Evolutionary conservation across 1,140 invertebrate genomes (phyloP).

Genomic region (Procambarus clarkii): DNA sequence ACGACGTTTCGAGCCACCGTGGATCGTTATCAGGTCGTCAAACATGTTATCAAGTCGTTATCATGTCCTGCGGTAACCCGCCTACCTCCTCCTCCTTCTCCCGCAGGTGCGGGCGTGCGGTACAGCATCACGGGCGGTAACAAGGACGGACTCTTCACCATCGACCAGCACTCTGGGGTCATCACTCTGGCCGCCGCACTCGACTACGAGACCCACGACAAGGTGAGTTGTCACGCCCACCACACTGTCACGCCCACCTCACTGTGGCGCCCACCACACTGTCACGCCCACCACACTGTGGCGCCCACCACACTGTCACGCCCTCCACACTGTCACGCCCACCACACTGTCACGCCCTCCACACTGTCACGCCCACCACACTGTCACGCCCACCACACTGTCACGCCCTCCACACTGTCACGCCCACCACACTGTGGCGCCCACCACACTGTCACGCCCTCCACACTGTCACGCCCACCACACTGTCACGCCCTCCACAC

Average conservation of each 20-base stretch:
- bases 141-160: constrained; percentile 85
- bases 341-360: no score
- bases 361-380: no score
- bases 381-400: no score
- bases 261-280: neutral
- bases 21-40: no score
- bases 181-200: constrained; percentile 86
- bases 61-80: neutral
- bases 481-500: no score
- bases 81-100: neutral
- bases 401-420: no score
- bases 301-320: neutral
- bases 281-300: neutral
- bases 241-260: neutral
- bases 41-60: no score
- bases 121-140: constrained; percentile 91
- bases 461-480: no score
- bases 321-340: no score
- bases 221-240: constrained; percentile 73
- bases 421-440: no score
- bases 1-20: no score
- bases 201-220: constrained; percentile 83
- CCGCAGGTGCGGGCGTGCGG: constrained; percentile 79
- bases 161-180: constrained; percentile 87
- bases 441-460: no score